phyloP scores from a whole-genome alignment of 2,113 vertebrate genomes.

The Callipepla californica region DNA sequence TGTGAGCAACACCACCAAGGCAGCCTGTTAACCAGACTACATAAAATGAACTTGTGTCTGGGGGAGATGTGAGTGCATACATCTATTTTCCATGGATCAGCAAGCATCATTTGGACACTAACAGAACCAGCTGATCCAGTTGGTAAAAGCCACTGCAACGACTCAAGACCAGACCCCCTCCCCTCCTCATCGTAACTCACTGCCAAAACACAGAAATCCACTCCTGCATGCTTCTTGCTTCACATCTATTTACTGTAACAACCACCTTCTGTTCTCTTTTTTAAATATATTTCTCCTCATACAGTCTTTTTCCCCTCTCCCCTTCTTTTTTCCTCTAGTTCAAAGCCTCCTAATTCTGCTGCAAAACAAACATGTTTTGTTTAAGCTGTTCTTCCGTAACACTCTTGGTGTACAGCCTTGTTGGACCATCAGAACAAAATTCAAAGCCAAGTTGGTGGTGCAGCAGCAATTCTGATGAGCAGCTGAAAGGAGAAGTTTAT shows the following conservation, averaged over 20 bases:
- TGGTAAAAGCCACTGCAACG: neutral
- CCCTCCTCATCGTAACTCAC: neutral
- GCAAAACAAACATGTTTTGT: slow-evolving; percentile 72
- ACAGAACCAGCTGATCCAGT: neutral
- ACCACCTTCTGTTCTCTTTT: neutral
- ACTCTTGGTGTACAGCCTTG: slow-evolving; percentile 50
- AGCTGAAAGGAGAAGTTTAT: slow-evolving; percentile 77
- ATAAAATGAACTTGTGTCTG: neutral
- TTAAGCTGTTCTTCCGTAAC: slow-evolving; percentile 67
- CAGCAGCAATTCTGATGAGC: slow-evolving; percentile 75
- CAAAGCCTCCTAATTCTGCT: slow-evolving; percentile 47
- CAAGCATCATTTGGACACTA: neutral
- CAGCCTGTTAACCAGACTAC: neutral
- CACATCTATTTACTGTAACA: neutral
- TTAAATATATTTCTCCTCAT: neutral
- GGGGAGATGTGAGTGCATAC: accelerated
- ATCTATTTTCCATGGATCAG: neutral
- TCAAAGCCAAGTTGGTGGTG: slow-evolving; percentile 75
- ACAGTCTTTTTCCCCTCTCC: neutral
- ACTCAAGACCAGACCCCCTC: neutral
- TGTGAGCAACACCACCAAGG: too few relatives aligned
- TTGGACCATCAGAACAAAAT: slow-evolving; percentile 72
- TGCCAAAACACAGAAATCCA: neutral
- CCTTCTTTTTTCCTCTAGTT: slow-evolving; percentile 7
- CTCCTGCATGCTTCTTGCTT: neutral